Base-by-base conservation (phyloP, 1,140 invertebrate genomes). In the Aphidius gifuensis region DNA sequence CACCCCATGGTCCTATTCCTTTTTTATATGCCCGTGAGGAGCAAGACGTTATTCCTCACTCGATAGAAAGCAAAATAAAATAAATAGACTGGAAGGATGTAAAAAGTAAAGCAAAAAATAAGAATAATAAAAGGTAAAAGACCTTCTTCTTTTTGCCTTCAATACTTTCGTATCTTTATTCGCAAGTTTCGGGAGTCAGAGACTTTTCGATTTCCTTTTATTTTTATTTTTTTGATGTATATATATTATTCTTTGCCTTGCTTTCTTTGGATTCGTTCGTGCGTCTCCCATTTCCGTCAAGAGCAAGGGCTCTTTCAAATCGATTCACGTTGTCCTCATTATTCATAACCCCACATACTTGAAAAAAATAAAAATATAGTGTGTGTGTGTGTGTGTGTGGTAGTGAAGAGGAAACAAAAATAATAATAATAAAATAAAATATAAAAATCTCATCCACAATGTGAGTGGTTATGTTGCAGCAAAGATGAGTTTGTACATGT, bases 301-400 rank as follows among this genome's bases (percentile, higher is more conserved):
- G 4, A 32, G 23, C 23, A 32, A 32, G 23, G 23, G 23, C 23
- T 32, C 23, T 32, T 32, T 32, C 23, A 32, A 49, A 46, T 59
- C 57, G 16, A 59, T 59, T 59, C 47, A 48, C 57, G 39, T 47
- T 59, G 57, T 42, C 46, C 47, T 49, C 38, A 42, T 59, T 47
- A 49, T 59, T 59, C 53, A 42, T 47, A 48, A 8, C n/a, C 47
- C 47, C 46, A 46, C 38, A 46, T 46, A 46, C 7, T 46, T 46
- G 4, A 32, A 32, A 32, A 32, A 32, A 32, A 32, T 32, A 32
- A 32, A 32, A 3, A 32, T 32, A 32, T 32, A 32, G 4, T 32
- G 4, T 32, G 23, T 32, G 23, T 32, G 23, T 32, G 23, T 32
- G 23, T 32, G 16, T 32, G 2, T 3, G 4, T 32, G 23, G 23